Base-by-base conservation (phyloP, 2,888 invertebrate species). In the Uropetala carovei region DNA sequence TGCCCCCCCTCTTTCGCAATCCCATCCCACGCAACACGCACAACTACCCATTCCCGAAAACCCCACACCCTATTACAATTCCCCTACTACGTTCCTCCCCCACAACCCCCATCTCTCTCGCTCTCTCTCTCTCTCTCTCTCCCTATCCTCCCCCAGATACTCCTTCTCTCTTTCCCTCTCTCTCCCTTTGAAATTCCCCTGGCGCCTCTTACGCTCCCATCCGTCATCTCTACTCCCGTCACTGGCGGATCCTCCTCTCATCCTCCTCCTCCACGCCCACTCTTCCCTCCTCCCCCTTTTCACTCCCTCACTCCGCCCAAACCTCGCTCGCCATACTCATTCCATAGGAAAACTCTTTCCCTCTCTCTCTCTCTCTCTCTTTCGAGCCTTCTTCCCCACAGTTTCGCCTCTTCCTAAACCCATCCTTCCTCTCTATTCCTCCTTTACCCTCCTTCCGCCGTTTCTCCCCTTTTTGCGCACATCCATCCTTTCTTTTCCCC, bases 201-300 rank as follows among this genome's bases (percentile, higher is more conserved):
- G 89, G 89, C 89, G 89, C 89, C 89, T 86, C 86, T 89, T 89
- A 89, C 89, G 60, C 89, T 30, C 60, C 64, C 89, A 89, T 89
- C 89, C 89, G 89, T 89, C 89, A 89, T 89, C 89, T 89, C 89
- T 89, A 43, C 89, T 64, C 86, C 86, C 58, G 86, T 86, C 86
- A 86, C 86, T 27, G 58, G 27, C 59, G 86, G 60, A 86, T 60
- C 60, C 86, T 86, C 86, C 86, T 13, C 57, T 9, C n/a, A n/a
- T n/a, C n/a, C n/a, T n/a, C n/a, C 7, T n/a, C 8, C 64, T n/a
- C 64, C 5, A 7, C 56, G 56, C 83, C 2, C n/a, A n/a, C 75
- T 75, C 75, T 11, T n/a, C n/a, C n/a, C 3, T 22, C 75, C n/a
- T n/a, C n/a, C 75, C 43, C 30, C 82, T 30, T 43, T 43, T 43